Evolutionary conservation across 2,797 vertebrate species (phyloP).

Genomic region (Acrossocheilus wenchowensis): DNA sequence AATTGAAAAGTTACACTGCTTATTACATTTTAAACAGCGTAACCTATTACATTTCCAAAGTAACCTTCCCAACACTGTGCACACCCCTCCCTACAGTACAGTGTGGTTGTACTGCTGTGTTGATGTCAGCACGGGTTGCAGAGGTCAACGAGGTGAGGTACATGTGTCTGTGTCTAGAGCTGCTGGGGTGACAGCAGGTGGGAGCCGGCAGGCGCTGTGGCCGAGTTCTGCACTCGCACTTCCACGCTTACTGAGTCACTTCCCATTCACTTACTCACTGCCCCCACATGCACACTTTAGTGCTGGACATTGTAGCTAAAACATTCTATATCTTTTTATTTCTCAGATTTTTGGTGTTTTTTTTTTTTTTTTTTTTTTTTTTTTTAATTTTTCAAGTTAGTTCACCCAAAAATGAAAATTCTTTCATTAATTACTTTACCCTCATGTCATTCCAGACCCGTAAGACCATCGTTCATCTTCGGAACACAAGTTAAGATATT

Average conservation of each 20-base stretch:
- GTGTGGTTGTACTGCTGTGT: slow-evolving; percentile 23
- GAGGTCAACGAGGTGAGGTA: slow-evolving; percentile 11
- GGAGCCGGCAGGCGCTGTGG: slow-evolving; percentile 14
- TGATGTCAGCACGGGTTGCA: slow-evolving; percentile 3
- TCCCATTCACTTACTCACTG: slow-evolving; percentile 35
- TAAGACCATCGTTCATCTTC: not conserved
- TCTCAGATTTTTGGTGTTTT: too few relatives aligned
- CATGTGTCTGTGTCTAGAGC: not conserved
- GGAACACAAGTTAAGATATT: not conserved
- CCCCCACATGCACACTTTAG: not conserved
- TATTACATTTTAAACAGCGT: too few relatives aligned
- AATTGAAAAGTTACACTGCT: too few relatives aligned
- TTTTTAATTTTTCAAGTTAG: not conserved
- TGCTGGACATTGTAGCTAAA: not conserved
- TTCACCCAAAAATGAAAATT: not conserved
- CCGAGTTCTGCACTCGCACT: slow-evolving; percentile 32
- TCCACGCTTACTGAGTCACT: slow-evolving; percentile 49
- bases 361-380: rapidly evolving
- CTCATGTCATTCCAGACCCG: not conserved
- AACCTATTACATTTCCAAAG: too few relatives aligned
- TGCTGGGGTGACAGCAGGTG: slow-evolving; percentile 22
- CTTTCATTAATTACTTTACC: not conserved
- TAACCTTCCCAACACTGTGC: too few relatives aligned
- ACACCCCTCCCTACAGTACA: not conserved
- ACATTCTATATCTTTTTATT: too few relatives aligned